Evolutionary conservation across 1,140 invertebrate species (phyloP), one percentile per base, ranked within the genome.

Genomic region (Stenopsyche tienmushanensis): DNA sequence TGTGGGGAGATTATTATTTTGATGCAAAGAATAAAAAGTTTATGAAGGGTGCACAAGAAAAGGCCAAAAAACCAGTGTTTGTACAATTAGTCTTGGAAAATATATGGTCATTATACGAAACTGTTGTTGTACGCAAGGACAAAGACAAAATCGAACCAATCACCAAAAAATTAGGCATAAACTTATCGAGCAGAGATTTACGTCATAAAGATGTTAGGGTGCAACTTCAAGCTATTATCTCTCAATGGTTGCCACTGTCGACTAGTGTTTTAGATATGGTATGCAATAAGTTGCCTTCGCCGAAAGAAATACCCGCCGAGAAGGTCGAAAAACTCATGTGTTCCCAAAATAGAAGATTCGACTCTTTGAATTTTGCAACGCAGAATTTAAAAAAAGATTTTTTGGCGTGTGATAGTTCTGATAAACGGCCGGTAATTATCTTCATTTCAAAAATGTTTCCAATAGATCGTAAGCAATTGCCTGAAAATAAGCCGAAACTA

Each of bases 1-100:
- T 99, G 5, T 98, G 97, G 94, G 97, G 97, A 50, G 95, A 99
- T 80, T 98, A 84, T 81, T 99, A 93, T 76, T 84, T 97, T 13
- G 93, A 96, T 77, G 75, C 82, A 0, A 97, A 97, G 80, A 86
- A 87, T 1, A 97, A 96, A 77, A 83, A 87, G 68, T 91, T 97
- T 49, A 81, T 91, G 80, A 89, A 89, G 79, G 96, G 95, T 24
- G 97, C 97, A 8, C 91, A 96, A 79, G 90, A 90, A 72, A 97
- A 96, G 76, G 93, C 90, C 0, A 99, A 99, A 76, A 95, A 94
- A 72, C 93, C 97, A 0, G 78, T 99, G 64, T 99, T 99, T 82
- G 95, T 98, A 9, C 93, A 98, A 77, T 83, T 99, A 49, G 88
- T 98, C 55, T 78, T 99, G 53, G 94, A 99, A 72, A 98, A 97